Base-by-base conservation (phyloP, 2,797 vertebrate genomes). In the Malacoctenus gilli region DNA sequence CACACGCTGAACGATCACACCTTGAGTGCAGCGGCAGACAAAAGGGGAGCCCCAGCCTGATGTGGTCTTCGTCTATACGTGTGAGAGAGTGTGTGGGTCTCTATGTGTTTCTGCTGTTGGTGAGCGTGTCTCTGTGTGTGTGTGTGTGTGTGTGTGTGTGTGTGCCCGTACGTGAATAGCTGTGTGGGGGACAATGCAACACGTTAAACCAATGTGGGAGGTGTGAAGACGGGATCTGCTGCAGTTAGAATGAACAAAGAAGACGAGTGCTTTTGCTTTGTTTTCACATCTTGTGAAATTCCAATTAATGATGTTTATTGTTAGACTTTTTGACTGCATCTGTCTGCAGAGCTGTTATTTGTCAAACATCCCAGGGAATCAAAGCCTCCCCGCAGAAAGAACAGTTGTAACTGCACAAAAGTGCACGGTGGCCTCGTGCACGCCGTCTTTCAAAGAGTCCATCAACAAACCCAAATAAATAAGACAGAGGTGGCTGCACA, bases 181-280 rank as follows among this genome's bases (percentile, higher is more conserved):
- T 63, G 68, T 81, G 83, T 83, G 83, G 85, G 82, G 80, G 82
- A 89, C 85, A 88, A 89, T 87, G 83, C 78, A 72, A 87, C 84
- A 84, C 77, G 65, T 84, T 80, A 78, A 82, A 83, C 59, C 67
- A 73, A 61, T 64, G 87, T 90, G 80, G 90, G 89, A 90, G 85
- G 90, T 91, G 90, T 87, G 82, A 88, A 82, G 69, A 81, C 73
- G 70, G 77, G 77, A 82, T 82, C 79, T 85, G 82, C 77, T 85
- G 79, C 73, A 86, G 84, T 86, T 82, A 69, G 82, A 83, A 82
- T 80, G 84, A 87, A 85, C 83, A 82, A 80, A 82, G 69, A 75
- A 69, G 59, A 82, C 73, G 77, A 76, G 55, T 71, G 79, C 72
- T 68, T 68, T 75, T 30, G 68, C 59, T 82, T 84, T 85, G 72